A percentile compares a stretch with the other conserved stretches of the same genome.
Evolutionary conservation across 1,140 invertebrate genomes (phyloP).

Genomic region (Riptortus pedestris): DNA sequence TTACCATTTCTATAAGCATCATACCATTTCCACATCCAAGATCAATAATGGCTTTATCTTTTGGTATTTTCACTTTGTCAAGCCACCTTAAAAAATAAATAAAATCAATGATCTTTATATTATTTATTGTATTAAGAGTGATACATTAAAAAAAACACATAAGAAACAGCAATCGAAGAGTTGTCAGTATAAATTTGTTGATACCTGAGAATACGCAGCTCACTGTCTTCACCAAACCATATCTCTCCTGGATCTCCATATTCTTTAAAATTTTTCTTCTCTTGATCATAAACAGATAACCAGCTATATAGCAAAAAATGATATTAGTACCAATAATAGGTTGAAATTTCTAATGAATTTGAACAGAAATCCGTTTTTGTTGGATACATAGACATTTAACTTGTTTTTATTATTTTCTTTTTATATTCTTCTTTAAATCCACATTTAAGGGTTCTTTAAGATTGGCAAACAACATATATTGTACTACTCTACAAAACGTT

Average conservation of each 20-base stretch:
- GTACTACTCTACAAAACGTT: background rate
- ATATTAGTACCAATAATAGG: constrained; percentile 24
- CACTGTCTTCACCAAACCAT: constrained; percentile 82
- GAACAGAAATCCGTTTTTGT: too few relatives aligned
- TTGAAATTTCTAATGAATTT: constrained; percentile 9
- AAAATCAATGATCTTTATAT: too few relatives aligned
- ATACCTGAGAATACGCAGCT: constrained; percentile 57
- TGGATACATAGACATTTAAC: background rate
- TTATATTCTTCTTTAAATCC: background rate
- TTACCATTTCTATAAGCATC: constrained; percentile 61
- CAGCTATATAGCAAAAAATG: constrained; percentile 47
- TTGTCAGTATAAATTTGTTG: too few relatives aligned
- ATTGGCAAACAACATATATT: background rate
- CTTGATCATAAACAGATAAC: constrained; percentile 67
- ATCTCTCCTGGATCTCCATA: constrained; percentile 83
- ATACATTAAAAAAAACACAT: too few relatives aligned
- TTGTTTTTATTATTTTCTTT: constrained; percentile 14
- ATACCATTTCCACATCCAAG: constrained; percentile 87
- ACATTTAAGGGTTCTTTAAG: background rate
- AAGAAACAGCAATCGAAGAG: background rate
- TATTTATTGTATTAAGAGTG: too few relatives aligned
- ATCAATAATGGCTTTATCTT: constrained; percentile 39
- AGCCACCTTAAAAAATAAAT: constrained; percentile 30
- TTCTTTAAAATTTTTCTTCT: constrained; percentile 70
- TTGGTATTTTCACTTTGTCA: constrained; percentile 26